phyloP scores from a whole-genome alignment of 2,888 invertebrate genomes.

The Platycheirus rosarum region DNA sequence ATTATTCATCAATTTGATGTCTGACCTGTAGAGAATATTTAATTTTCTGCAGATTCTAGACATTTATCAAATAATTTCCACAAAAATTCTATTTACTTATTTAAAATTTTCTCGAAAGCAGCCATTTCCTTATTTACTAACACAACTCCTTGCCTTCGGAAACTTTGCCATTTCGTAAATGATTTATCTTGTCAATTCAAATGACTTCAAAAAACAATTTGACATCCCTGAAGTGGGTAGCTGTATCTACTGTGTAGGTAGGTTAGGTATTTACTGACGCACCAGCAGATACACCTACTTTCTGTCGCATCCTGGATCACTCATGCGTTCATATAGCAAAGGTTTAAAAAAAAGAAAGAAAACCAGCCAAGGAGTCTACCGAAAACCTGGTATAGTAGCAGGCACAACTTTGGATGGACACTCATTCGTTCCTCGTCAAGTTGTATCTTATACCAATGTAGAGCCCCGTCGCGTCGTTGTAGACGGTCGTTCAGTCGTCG shows the following conservation, averaged over 20 bases:
- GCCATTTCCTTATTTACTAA: too few relatives aligned
- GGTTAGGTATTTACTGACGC: constrained; percentile 16
- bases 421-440: constrained; percentile 28
- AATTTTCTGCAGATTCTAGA: too few relatives aligned
- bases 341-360: constrained; percentile 13
- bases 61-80: too few relatives aligned
- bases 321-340: too few relatives aligned
- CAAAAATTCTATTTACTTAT: too few relatives aligned
- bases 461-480: constrained; percentile 31
- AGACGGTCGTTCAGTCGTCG: neutral
- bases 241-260: neutral
- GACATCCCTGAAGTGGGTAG: constrained; percentile 31
- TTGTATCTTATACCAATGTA: constrained; percentile 20
- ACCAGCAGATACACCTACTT: constrained; percentile 31
- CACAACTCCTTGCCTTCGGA: too few relatives aligned
- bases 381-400: constrained; percentile 33
- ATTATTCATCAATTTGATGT: too few relatives aligned
- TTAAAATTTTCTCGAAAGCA: too few relatives aligned
- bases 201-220: constrained; percentile 13
- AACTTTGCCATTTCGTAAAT: too few relatives aligned
- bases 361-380: constrained; percentile 30
- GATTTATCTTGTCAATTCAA: too few relatives aligned
- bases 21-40: too few relatives aligned
- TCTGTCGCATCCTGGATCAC: constrained; percentile 13
- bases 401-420: constrained; percentile 58